Evolutionary conservation across 1,140 invertebrate genomes (phyloP).

Genomic region (Rhagoletis zephyria): DNA sequence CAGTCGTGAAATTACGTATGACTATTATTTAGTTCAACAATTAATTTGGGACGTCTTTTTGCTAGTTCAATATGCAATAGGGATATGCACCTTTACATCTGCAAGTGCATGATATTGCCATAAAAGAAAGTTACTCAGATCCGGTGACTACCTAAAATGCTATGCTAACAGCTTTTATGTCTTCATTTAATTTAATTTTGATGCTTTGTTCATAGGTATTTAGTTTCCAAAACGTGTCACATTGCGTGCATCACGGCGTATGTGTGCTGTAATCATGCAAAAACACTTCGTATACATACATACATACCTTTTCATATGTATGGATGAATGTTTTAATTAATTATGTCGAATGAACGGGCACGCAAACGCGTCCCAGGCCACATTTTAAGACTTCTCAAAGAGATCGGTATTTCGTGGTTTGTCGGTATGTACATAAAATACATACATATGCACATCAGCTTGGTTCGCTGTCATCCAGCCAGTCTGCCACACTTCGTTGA

Average conservation of each 20-base stretch:
- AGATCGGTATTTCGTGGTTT: background rate
- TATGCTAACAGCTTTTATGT: background rate
- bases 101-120: background rate
- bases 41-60: no score
- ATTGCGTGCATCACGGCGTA: slow-evolving; percentile 24
- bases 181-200: slow-evolving; percentile 39
- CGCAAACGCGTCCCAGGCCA: background rate
- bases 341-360: slow-evolving; percentile 28
- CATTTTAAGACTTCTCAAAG: background rate
- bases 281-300: background rate
- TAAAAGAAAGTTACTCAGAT: background rate
- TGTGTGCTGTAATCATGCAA: background rate
- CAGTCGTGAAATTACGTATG: no score
- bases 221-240: slow-evolving; percentile 19
- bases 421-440: background rate
- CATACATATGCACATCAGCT: background rate
- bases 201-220: background rate
- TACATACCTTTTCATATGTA: background rate
- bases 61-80: no score
- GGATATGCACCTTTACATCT: background rate
- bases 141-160: background rate
- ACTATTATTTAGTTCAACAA: no score
- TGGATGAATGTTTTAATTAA: slow-evolving; percentile 12
- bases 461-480: no score
- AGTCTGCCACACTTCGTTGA: slow-evolving; percentile 16